Evolutionary conservation across 2,797 vertebrate genomes (phyloP), one percentile per base, ranked within the genome.

Genomic region (Rhodeus uyekii): DNA sequence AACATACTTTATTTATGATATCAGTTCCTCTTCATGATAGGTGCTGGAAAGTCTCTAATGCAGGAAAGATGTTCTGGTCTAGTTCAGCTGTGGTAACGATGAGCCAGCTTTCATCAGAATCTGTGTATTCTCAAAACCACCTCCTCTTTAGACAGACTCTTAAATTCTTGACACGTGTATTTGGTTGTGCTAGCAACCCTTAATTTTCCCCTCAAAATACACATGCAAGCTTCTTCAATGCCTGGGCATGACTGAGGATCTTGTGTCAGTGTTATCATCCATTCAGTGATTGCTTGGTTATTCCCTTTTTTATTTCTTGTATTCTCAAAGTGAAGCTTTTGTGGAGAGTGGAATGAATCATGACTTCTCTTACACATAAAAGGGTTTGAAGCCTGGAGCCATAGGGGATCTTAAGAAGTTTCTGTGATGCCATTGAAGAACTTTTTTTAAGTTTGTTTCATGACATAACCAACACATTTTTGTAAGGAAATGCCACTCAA

Each of bases 31-130:
- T 42, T 85, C 84, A 85, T 85, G 58, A 39, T 39, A 80, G 16
- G 72, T 73, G 64, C 58, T 63, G 69, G 61, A 76, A 63, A 58
- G 8, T 38, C 48, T 48, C 29, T 85, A 86, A 86, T 86, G 68
- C 78, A 60, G 74, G 48, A 85, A 86, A 83, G 81, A 76, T 85
- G 84, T 85, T 81, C 39, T 38, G 74, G 69, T 69, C 61, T 82
- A 24, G 68, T 65, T 39, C 34, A 48, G 27, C 55, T 38, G 24
- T 64, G 74, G 39, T 24, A 50, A 65, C 67, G 60, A 81, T 84
- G 65, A 76, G 81, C 44, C 50, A 18, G 69, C 73, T 78, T 80
- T 83, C 38, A 76, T 86, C 69, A 71, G 75, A 78, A 39, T 80
- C 83, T 50, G 55, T 69, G 83, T 82, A 65, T 82, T 78, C 73